Evolutionary conservation across 2,888 invertebrate genomes (phyloP), one percentile per base, ranked within the genome.

Genomic region (Eristalis tenax): DNA sequence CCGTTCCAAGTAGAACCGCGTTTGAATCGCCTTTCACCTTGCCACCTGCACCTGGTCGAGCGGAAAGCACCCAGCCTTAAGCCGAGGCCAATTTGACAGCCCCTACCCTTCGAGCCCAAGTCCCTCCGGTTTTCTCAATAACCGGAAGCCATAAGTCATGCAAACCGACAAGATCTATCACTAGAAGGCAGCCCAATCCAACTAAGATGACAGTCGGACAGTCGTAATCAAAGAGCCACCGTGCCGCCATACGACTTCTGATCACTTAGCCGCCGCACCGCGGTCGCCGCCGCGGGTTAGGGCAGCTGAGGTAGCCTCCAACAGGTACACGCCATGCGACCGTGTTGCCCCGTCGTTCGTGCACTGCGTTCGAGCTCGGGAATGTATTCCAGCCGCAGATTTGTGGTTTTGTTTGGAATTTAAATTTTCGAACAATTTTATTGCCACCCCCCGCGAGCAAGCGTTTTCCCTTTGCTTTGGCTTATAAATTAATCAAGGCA

Each of bases 131-230:
- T 78, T 78, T 69, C 61, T 74, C 43, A 68, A 38, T 56, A 13
- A 86, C 83, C 86, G 86, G 86, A 86, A 86, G 83, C 83, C 78
- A 86, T 86, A 61, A 70, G 83, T 86, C 83, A 86, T 83, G 35
- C 75, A 78, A 32, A 32, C 32, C 81, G 65, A 82, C 70, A 65
- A 82, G 59, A 86, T 86, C 74, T 77, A 83, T 86, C 83, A 86
- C 73, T 63, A 74, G 77, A 63, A 69, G 69, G 35, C 78, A 70
- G 82, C 77, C 73, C 77, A 70, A 78, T 78, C 78, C 63, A 74
- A 74, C 82, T 83, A 78, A 86, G 71, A 82, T 86, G 86, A 86
- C 86, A 86, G 86, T 64, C 50, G 78, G 86, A 86, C 86, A 86
- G 83, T 59, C 50, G 83, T 83, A 86, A 86, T 86, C 74, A 86